Conservation (phyloP, 2,797 vertebrate species). For the Pempheris klunzingeri region DNA sequence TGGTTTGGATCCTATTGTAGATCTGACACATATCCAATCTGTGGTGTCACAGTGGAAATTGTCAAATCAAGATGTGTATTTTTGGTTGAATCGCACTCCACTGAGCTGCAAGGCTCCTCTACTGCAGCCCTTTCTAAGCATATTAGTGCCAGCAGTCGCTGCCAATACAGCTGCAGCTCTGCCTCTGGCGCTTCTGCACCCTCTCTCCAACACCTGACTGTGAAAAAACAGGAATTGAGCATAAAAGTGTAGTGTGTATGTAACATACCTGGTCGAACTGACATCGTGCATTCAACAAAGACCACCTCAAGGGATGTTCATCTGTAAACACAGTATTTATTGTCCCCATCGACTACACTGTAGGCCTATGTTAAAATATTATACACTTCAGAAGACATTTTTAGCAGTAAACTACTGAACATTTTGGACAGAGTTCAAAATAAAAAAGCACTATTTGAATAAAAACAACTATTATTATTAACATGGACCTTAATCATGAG, state of each 20-base stretch:
- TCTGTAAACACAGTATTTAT: too few species aligned
- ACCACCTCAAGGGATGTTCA: background rate
- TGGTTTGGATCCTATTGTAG: background rate
- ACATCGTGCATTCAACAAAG: background rate
- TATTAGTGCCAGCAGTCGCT: background rate
- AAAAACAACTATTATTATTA: background rate
- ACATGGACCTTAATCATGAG: background rate
- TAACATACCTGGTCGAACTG: background rate
- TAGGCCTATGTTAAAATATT: background rate
- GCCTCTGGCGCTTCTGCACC: background rate
- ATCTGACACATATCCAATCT: background rate
- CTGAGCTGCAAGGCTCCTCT: constrained; percentile 4
- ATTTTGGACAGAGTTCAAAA: background rate
- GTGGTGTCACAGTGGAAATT: background rate
- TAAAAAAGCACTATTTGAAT: constrained; percentile 1
- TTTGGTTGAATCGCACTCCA: background rate
- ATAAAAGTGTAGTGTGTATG: background rate
- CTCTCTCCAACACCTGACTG: background rate
- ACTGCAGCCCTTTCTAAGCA: constrained; percentile 4
- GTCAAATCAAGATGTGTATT: constrained; percentile 2
- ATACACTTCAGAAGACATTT: background rate
- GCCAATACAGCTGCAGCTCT: constrained; percentile 12
- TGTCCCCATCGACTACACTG: too few species aligned
- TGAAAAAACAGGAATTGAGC: constrained; percentile 2
- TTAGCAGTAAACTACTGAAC: background rate